Conservation (phyloP, 2,888 invertebrate species). For the Iselma pallidipennis region DNA sequence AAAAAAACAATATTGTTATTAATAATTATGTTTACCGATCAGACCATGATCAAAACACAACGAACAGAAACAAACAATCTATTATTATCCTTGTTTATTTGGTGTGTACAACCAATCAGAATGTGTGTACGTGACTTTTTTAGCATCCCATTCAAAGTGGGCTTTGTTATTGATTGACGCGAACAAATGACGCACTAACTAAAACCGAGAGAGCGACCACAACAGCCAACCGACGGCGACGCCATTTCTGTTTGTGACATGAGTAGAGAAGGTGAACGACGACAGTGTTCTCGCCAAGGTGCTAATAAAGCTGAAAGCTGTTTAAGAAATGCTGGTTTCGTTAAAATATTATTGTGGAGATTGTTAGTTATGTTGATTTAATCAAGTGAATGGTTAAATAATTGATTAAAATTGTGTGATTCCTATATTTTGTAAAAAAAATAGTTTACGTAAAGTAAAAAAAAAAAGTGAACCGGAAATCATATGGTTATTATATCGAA, state of each 20-base stretch:
- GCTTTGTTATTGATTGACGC: constrained; percentile 22
- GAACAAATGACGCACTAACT: constrained; percentile 15
- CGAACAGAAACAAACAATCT: background rate
- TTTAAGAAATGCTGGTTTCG: constrained; percentile 4
- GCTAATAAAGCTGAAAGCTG: background rate
- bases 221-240: background rate
- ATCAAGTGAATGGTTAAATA: constrained; percentile 14
- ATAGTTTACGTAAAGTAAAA: constrained; percentile 40
- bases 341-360: constrained; percentile 24
- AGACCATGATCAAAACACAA: background rate
- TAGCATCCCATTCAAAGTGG: background rate
- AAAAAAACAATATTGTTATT: no score
- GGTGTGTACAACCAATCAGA: background rate
- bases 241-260: constrained; percentile 7
- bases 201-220: background rate
- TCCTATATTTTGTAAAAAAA: constrained; percentile 23
- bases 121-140: background rate
- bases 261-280: constrained; percentile 18
- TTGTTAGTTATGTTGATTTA: constrained; percentile 35
- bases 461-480: constrained; percentile 22
- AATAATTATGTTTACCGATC: no score
- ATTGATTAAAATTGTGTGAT: constrained; percentile 19
- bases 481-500: constrained; percentile 7
- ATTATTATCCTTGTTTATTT: background rate
- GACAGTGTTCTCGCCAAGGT: constrained; percentile 2